Evolutionary conservation across 2,113 vertebrate species (phyloP), one percentile per base, ranked within the genome.

Genomic region (Megaceryle torquata): DNA sequence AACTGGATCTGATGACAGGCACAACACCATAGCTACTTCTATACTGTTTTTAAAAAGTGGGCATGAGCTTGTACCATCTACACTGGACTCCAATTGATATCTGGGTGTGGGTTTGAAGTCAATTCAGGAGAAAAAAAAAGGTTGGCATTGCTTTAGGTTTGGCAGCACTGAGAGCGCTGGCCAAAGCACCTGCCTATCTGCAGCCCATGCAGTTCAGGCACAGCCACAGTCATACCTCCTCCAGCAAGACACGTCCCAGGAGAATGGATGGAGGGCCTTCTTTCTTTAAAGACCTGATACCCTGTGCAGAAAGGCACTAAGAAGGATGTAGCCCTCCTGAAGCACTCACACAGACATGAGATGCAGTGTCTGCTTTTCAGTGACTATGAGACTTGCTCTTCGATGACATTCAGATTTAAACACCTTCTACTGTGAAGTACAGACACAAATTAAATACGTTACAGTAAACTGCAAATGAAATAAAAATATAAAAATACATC

Each of bases 161-260:
- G 37, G 37, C 37, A 37, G 37, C 37, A 8, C 37, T 37, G 37
- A 37, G 37, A 37, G 53, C 26, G 48, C 22, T 37, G 37, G 25
- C 53, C 1, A 0, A 77, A 91, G 53, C 33, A 39, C 19, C 11
- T 12, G 15, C 37, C 33, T 33, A 12, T 22, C 33, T 46, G 21
- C 33, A 90, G 22, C 50, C 60, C 37, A 54, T 6, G 28, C 28
- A 53, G 37, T 28, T 79, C 43, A 84, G 46, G 48, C 24, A 76
- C 72, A 65, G 37, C 35, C 39, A 60, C 0, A 0, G 21, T 46
- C 57, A 67, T 15, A 76, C 5, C 21, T 0, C 4, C 17, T 60
- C n/a, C 51, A 67, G 13, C 21, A 67, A 53, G 63, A 48, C 3
- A 43, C 22, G 48, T 15, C 41, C 16, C 15, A 24, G 24, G 11